Evolutionary conservation across 2,797 vertebrate genomes (phyloP).

Genomic region (Cyprinella venusta): DNA sequence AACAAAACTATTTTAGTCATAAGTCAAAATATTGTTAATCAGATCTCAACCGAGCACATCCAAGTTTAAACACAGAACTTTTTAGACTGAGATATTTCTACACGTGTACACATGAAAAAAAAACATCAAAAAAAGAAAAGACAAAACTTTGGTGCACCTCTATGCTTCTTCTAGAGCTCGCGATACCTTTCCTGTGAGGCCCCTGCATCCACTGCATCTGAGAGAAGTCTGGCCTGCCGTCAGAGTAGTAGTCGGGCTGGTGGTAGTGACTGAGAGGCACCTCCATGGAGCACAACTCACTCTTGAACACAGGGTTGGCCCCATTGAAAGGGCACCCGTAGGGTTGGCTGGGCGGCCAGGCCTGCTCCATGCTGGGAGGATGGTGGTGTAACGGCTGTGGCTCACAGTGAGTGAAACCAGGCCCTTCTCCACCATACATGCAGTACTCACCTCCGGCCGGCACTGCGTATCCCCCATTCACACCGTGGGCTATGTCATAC

Average conservation of each 20-base stretch:
- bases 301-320: slow-evolving; percentile 82
- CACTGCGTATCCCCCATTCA: slow-evolving; percentile 80
- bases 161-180: neutral
- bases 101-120: neutral
- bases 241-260: slow-evolving; percentile 88
- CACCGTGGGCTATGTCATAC: slow-evolving; percentile 84
- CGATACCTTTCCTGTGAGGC: slow-evolving; percentile 91
- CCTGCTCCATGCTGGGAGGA: slow-evolving; percentile 91
- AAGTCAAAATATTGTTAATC: neutral
- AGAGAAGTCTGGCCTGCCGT: slow-evolving; percentile 87
- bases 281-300: slow-evolving; percentile 89
- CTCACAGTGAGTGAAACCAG: slow-evolving; percentile 82
- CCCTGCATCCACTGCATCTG: slow-evolving; percentile 90
- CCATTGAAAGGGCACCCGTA: slow-evolving; percentile 87
- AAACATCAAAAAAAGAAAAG: neutral
- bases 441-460: slow-evolving; percentile 85
- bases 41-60: neutral
- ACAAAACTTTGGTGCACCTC: neutral
- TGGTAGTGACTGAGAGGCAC: slow-evolving; percentile 88
- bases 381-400: slow-evolving; percentile 84
- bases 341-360: slow-evolving; percentile 87
- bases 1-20: neutral
- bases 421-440: slow-evolving; percentile 85
- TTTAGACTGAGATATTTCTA: neutral
- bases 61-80: neutral